Base-by-base conservation (phyloP, 2,888 invertebrate genomes). In the Tenthredo livida region DNA sequence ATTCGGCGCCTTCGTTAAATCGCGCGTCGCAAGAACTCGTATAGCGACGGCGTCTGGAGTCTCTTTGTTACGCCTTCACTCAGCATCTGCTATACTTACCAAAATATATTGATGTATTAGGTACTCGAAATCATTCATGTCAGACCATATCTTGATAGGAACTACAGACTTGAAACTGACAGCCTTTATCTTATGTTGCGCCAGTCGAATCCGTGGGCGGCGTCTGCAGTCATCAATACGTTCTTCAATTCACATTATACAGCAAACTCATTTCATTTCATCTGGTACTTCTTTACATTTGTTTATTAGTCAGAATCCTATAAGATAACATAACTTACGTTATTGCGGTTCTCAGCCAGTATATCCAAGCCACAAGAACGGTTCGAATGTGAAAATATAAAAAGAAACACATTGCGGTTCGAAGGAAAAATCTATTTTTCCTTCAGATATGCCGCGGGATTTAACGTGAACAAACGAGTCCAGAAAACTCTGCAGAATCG, bases 81-180 rank as follows among this genome's bases (percentile, higher is more conserved):
- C 9, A 12, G 9, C 25, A 25, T 12, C 25, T 25, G 61, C 21
- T 61, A 12, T 61, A 12, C 61, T 25, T 12, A 21, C 12, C 61
- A 61, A 61, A 61, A 21, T 21, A 25, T 61, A 61, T 61, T 25
- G 61, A 61, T 25, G 25, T 40, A 37, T 40, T 10, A 40, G n/a
- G 29, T 72, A 72, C 73, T 47, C 21, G 29, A 43, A 73, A 40
- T 73, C 50, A 17, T 54, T 77, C 77, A 29, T 77, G 77, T 77
- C 33, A 29, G 50, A 50, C 54, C 15, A 50, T 77, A 40, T 77
- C 33, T 50, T 12, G 77, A 77, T 54, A 50, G 17, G 7, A 50
- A 33, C n/a, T 33, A n/a, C 77, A 54, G 50, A 77, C 29, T n/a
- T 50, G 17, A 29, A 40, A 77, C 50, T 77, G 77, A 29, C 33